Conservation (phyloP, 2,888 invertebrate species). For the Artemia sinica region DNA sequence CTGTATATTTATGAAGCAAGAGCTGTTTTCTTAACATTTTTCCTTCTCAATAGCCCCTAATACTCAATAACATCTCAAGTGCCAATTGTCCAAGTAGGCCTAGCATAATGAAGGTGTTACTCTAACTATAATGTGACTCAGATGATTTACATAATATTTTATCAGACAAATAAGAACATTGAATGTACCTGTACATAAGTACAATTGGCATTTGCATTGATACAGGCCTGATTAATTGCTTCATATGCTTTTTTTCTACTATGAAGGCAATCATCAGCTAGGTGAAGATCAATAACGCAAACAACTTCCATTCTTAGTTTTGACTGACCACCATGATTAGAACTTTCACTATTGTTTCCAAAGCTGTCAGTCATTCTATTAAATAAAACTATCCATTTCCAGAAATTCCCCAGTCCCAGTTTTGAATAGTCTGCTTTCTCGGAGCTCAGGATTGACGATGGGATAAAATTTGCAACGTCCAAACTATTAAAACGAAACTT, state of each 20-base stretch:
- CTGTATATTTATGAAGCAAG: too few species aligned
- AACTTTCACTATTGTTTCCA: constrained; percentile 44
- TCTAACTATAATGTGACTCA: neutral
- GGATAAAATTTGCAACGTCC: too few species aligned
- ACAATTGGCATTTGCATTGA: constrained; percentile 56
- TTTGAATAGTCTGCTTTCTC: too few species aligned
- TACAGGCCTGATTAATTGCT: constrained; percentile 63
- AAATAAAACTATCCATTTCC: neutral
- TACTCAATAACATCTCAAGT: too few species aligned
- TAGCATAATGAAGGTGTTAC: neutral
- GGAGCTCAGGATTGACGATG: too few species aligned
- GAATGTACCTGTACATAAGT: constrained; percentile 58
- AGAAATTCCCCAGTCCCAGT: neutral
- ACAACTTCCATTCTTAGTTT: constrained; percentile 60
- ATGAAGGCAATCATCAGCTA: constrained; percentile 44
- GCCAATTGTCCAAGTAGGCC: neutral
- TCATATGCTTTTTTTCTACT: constrained; percentile 65
- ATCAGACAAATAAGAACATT: neutral
- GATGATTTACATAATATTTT: neutral
- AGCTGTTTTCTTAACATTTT: too few species aligned
- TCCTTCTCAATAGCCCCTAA: too few species aligned
- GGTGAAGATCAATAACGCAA: constrained; percentile 62
- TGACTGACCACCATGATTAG: constrained; percentile 31
- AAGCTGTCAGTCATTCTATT: constrained; percentile 39
- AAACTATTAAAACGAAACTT: too few species aligned